phyloP scores from a whole-genome alignment of 2,113 vertebrate species.

The Glaucidium brasilianum region DNA sequence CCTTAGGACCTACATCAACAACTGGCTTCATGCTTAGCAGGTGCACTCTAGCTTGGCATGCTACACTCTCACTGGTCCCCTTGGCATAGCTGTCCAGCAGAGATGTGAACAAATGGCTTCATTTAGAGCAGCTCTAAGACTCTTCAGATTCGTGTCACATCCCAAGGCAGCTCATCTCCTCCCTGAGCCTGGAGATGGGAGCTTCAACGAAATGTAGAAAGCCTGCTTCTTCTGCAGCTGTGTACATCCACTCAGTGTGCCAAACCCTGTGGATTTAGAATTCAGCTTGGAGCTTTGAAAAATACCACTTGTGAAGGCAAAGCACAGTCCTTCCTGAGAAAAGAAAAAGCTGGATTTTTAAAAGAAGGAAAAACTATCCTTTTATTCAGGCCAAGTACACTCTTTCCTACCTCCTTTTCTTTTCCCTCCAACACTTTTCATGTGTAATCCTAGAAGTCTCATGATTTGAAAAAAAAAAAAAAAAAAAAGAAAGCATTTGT shows the following conservation, averaged over 20 bases:
- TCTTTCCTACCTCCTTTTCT: background rate
- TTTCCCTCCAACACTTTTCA: background rate
- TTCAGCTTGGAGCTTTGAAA: background rate
- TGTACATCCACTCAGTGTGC: background rate
- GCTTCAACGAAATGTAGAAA: background rate
- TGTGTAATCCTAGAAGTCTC: background rate
- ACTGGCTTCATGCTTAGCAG: background rate
- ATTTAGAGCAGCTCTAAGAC: background rate
- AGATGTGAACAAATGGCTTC: background rate
- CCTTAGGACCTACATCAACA: accelerated
- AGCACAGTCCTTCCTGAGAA: background rate
- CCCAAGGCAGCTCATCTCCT: background rate
- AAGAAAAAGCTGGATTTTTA: background rate
- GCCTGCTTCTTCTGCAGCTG: background rate
- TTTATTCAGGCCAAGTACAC: background rate
- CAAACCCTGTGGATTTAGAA: background rate
- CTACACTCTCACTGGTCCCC: background rate
- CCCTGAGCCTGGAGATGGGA: background rate
- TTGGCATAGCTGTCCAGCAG: background rate
- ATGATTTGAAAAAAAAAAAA: background rate
- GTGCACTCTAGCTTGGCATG: background rate
- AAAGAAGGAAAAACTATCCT: background rate
- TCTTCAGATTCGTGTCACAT: background rate
- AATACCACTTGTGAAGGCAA: background rate
- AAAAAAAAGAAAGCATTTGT: background rate